Evolutionary conservation across 1,140 invertebrate genomes (phyloP), one percentile per base, ranked within the genome.

Genomic region (Papilio xuthus): DNA sequence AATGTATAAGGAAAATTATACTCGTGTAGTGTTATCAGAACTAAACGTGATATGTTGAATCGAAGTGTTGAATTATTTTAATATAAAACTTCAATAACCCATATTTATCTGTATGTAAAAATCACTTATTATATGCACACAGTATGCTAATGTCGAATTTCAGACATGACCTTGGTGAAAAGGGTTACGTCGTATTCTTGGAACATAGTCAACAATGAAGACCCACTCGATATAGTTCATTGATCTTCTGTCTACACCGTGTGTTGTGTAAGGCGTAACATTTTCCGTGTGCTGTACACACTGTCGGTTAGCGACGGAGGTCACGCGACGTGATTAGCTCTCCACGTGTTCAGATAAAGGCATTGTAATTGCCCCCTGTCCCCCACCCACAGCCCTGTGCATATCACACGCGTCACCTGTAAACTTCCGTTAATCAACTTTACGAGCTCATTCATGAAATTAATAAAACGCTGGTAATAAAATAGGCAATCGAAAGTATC

Each of bases 341-440:
- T 79, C 83, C 85, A 89, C 88, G 88, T 89, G 86, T 82, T 81
- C 79, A 77, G 86, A 87, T 89, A 89, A 87, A 84, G 78, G 78
- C 78, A 83, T 83, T 71, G 82, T 81, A 77, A 75, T 77, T 76
- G 74, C 74, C 73, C 41, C 71, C 56, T 56, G 74, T 12, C 18
- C 72, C 26, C 69, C 69, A 15, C 74, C 8, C 26, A 63, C 32
- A 70, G 73, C 70, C 79, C 23, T 10, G 26, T 73, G 82, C 80
- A 83, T 81, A 76, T 83, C 83, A 80, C 78, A 53, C 71, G 74
- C 79, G 72, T 75, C 79, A 81, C 72, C 50, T 78, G 50, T 72
- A 79, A 82, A 85, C 77, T 79, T 82, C 79, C 78, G 53, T 76
- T 63, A 32, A 42, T 76, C 20, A 63, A 76, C 56, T 63, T 67